Evolutionary conservation across 2,797 vertebrate genomes (phyloP), one percentile per base, ranked within the genome.

Genomic region (Prionace glauca): DNA sequence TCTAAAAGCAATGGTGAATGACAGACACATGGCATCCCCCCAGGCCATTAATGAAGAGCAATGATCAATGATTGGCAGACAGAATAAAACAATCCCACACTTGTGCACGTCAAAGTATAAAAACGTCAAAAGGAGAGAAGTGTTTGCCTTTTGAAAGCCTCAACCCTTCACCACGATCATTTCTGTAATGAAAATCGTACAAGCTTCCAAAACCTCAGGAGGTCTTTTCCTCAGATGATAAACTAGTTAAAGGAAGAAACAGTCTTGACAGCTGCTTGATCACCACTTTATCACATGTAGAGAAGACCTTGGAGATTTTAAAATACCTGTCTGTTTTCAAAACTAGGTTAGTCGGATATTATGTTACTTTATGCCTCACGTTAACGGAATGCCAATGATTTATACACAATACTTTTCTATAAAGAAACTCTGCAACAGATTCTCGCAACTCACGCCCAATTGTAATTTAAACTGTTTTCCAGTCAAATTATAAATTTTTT

Each of bases 271-370:
- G 92, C n/a, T 45, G 32, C 65, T 72, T 29, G 67, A 72, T 94
- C 67, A 72, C 92, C 67, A 72, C 24, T 74, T 94, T 72, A 72
- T 72, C 92, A 72, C 92, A 94, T 69, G 67, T 45, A 29, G 36
- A 50, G 67, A 45, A n/a, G 36, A 69, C 65, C 69, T 71, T 41
- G 9, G 69, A 94, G 92, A 72, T 94, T 50, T 45, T 94, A 50
- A 94, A 94, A 72, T 26, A 72, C 41, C 92, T 72, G 67, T n/a
- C 26, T 65, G 65, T 74, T 71, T 24, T 72, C 92, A 72, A 50
- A 94, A 94, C 22, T 29, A 94, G 67, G 92, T 94, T 94, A 94
- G 45, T 72, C 24, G 11, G 69, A 41, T 94, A 7, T 65, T 72
- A 26, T 71, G 20, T 50, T 50, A n/a, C 69, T 72, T 41, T 29